Base-by-base conservation (phyloP, 2,888 invertebrate genomes). In the Eupithecia subfuscata region DNA sequence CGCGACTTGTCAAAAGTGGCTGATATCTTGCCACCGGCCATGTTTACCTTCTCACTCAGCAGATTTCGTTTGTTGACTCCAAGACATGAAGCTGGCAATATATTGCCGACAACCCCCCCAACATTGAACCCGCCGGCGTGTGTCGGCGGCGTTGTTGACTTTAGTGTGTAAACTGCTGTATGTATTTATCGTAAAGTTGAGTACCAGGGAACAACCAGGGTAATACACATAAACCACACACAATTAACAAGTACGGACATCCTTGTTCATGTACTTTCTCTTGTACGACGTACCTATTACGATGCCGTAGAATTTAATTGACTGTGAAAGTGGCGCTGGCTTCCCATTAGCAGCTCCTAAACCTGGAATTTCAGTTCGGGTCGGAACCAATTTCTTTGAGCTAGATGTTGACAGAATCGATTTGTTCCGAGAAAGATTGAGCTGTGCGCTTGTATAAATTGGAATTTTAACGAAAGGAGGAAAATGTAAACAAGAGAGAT, bases 351-450 rank as follows among this genome's bases (percentile, higher is more conserved):
- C 12, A 60, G 25, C 5, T 12, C 60, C 63, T 30, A 63, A 40
- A 67, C 70, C 65, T 68, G 70, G 40, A 76, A 73, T 68, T 76
- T 76, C 64, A 71, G 70, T 68, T 73, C 63, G 43, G 52, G 22
- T 22, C n/a, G 45, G 45, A 76, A 75, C 67, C 72, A 72, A 75
- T 75, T 75, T 73, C 73, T 75, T 70, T 22, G 18, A 52, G 70
- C 67, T 52, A 67, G 70, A 70, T 73, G 73, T 73, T 76, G 75
- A 76, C 73, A 73, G 67, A 37, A 70, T 73, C 73, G 73, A 76
- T 76, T 71, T 73, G 63, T 52, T 73, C 40, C 37, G 56, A 25
- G 65, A 56, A 63, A 76, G 73, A 70, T 70, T 75, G 73, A 70
- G 73, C 45, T 65, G 65, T 48, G 65, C 37, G 52, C 22, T 56